Evolutionary conservation across 2,797 vertebrate genomes (phyloP), one percentile per base, ranked within the genome.

Genomic region (Lepus townsendii): DNA sequence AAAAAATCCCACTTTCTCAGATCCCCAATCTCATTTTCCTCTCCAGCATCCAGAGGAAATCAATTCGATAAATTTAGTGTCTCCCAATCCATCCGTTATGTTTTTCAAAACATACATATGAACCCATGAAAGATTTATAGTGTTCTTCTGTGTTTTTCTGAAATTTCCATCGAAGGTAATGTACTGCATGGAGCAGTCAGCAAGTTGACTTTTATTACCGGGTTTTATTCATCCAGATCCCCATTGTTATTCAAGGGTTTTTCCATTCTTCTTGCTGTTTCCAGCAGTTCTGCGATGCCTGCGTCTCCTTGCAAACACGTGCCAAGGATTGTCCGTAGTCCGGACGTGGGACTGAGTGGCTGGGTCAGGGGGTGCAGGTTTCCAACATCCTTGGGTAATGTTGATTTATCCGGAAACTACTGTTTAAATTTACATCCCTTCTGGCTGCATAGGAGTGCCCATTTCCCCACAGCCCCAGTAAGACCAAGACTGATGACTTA

Each of bases 131-230:
- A 20, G 60, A 69, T 69, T 88, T 69, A 35, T 47, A 35, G 30
- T 13, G 12, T 79, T 96, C 72, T 84, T 65, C 50, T 88, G 54
- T 76, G 42, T 83, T 72, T 19, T 83, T 60, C 73, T 78, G 47
- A 42, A 69, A 69, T 88, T 88, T 63, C 38, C 38, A 84, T 38
- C 11, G 17, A 88, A 83, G 22, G 69, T 17, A 80, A 47, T 52
- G 16, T 6, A 27, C 27, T 20, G 0, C 16, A 42, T 10, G 2
- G 66, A 75, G 42, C 27, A 26, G 16, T 75, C 22, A 68, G 22
- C 26, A 75, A 30, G 38, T 30, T 66, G 11, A 77, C 42, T 68
- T 78, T 54, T 38, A 63, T n/a, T 12, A 57, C 35, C 20, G 5
- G 5, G 2, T 38, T 94, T 50, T 80, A 35, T 80, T 88, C 75